phyloP scores from a whole-genome alignment of 1,140 invertebrate species.

The Drosophila sproati region DNA sequence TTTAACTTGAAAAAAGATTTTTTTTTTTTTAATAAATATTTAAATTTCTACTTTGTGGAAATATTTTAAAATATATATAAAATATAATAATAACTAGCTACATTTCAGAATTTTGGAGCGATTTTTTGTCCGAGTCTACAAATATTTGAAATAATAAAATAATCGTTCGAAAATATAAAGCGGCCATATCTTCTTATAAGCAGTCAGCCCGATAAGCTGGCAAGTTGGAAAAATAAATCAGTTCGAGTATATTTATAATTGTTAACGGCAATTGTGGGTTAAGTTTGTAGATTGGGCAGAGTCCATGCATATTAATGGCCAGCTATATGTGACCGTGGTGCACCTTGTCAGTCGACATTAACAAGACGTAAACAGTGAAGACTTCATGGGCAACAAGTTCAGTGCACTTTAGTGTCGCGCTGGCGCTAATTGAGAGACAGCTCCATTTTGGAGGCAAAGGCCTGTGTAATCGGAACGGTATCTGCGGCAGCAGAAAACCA shows the following conservation, averaged over 20 bases:
- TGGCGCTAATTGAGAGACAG: constrained; percentile 69
- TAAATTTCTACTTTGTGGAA: too few relatives aligned
- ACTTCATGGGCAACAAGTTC: constrained; percentile 64
- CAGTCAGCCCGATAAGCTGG: too few relatives aligned
- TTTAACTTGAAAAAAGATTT: too few relatives aligned
- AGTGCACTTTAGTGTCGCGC: constrained; percentile 62
- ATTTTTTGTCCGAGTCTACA: too few relatives aligned
- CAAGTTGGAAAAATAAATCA: too few relatives aligned
- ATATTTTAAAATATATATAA: too few relatives aligned
- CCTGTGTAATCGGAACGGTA: constrained; percentile 8
- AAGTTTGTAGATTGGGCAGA: constrained; percentile 26
- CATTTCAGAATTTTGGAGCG: too few relatives aligned
- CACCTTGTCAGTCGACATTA: constrained; percentile 33
- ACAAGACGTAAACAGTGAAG: constrained; percentile 60
- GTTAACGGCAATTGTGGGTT: constrained; percentile 40
- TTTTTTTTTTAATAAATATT: too few relatives aligned
- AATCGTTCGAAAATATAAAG: too few relatives aligned
- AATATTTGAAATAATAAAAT: too few relatives aligned
- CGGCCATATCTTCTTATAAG: too few relatives aligned
- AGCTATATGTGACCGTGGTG: constrained; percentile 56
- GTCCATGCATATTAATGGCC: constrained; percentile 28
- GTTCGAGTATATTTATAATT: background rate
- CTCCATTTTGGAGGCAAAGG: constrained; percentile 57
- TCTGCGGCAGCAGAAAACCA: constrained; percentile 41
- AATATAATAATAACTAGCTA: too few relatives aligned